Base-by-base conservation (phyloP, 2,888 invertebrate genomes). In the Aleiodes leptofemur region DNA sequence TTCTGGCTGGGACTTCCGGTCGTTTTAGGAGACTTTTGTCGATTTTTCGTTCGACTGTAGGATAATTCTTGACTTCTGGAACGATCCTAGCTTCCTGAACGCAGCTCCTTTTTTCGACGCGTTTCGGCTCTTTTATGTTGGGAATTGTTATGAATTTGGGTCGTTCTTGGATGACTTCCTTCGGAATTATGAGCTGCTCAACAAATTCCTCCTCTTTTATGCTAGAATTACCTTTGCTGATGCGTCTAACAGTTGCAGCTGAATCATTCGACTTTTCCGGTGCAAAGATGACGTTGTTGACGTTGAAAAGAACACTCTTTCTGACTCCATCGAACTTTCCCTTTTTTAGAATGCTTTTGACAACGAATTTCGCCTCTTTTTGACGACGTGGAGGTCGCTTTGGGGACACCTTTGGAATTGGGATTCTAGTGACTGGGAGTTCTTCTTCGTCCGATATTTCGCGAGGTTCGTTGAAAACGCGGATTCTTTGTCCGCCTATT, bases 401-500 rank as follows among this genome's bases (percentile, higher is more conserved):
- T 5, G 93, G 93, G n/a, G 92, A 92, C 68, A 91, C 84, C 74
- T 90, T 89, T 57, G 89, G 89, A 78, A 87, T 87, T n/a, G 88
- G 87, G 55, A 89, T 87, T 61, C 86, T 84, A 14, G 86, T 86
- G 3, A 84, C 79, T 4, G 81, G 77, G 0, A 69, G 34, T n/a
- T 82, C 83, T 1, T 84, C 84, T 8, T 85, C 83, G 61, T 85
- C 86, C 11, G 83, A 84, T 5, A 82, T 77, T 43, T 86, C 86
- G n/a, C 85, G 78, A 0, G 85, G 83, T 80, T 93, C 92, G 80
- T 92, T 93, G 81, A 93, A 91, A 53, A 93, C 90, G 79, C 93
- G 90, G 81, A 94, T 93, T 83, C 94, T 91, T 86, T 94, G 94
- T 8, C 94, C 95, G 9, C 94, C 92, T 75, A 94, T 94, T 76